Conservation (phyloP, 37 sponge, comb jelly and placozoan species). For the Hexactinellida sp. region DNA sequence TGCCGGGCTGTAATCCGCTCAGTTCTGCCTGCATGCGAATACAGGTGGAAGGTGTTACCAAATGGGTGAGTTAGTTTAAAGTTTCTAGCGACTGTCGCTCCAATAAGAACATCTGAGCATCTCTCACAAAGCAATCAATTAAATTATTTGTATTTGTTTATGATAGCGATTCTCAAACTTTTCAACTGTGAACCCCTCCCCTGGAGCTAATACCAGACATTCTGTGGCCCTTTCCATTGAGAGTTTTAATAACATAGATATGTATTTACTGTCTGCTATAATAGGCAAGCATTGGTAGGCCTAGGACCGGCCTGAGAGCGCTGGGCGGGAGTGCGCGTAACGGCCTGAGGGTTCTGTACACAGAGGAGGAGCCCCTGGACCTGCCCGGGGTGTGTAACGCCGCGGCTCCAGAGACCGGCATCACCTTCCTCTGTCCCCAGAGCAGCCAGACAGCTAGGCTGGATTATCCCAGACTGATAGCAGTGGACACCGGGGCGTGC, state of each 20-base stretch:
- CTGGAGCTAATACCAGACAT: too few relatives aligned
- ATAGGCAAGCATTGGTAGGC: neutral
- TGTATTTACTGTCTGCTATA: too few relatives aligned
- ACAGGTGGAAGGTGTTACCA: neutral
- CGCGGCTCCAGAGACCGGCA: neutral
- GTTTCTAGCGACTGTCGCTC: too few relatives aligned
- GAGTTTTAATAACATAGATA: too few relatives aligned
- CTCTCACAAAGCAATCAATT: too few relatives aligned
- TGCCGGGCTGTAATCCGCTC: neutral
- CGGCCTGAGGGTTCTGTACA: neutral
- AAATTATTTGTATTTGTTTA: too few relatives aligned
- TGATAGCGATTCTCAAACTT: too few relatives aligned
- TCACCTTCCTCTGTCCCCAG: neutral
- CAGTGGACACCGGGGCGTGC: neutral
- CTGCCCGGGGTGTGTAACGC: neutral
- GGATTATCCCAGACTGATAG: neutral
- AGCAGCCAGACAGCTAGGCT: neutral
- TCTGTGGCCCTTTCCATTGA: too few relatives aligned
- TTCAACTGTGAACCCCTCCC: too few relatives aligned
- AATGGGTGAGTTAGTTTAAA: conserved; percentile 19
- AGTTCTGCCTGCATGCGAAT: conserved; percentile 8
- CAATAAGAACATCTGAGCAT: too few relatives aligned
- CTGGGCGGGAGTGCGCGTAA: neutral
- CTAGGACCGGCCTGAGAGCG: neutral
- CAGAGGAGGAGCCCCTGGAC: neutral